These are phyloP conservation scores for Pandion haliaetus DNA, from an alignment of 2,113 vertebrate species.

Conservation along the genomic window DNA sequence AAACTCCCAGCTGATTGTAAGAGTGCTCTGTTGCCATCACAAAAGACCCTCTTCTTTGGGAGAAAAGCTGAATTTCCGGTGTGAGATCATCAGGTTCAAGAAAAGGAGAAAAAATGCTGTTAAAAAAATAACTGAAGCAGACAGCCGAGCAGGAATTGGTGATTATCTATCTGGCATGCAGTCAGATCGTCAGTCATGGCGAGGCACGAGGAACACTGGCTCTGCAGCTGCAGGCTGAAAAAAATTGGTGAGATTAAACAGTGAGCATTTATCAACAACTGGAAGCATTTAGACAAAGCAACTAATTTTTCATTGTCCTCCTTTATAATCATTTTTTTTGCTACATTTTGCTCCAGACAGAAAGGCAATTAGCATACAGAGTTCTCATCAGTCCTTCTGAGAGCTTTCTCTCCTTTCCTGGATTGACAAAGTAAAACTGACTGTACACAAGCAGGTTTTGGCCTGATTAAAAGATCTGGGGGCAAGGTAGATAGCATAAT, in stretches of 20 bases:
- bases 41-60: conserved; percentile 82
- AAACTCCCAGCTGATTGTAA: conserved; percentile 78
- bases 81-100: conserved; percentile 84
- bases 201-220: conserved; percentile 61
- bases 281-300: conserved; percentile 64
- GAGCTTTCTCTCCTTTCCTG: neutral
- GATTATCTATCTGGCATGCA: conserved; percentile 67
- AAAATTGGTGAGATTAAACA: conserved; percentile 54
- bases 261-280: conserved; percentile 66
- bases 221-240: conserved; percentile 69
- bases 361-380: conserved; percentile 8
- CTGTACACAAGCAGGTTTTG: neutral
- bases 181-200: conserved; percentile 77
- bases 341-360: neutral
- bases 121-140: conserved; percentile 67
- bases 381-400: neutral
- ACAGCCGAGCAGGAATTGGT: conserved; percentile 74
- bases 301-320: conserved; percentile 65
- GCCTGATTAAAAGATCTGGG: neutral
- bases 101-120: conserved; percentile 66
- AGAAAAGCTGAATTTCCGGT: conserved; percentile 82
- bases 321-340: neutral
- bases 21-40: conserved; percentile 81
- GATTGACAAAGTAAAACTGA: neutral
- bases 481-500: neutral